Evolutionary conservation across 2,797 vertebrate genomes (phyloP), one percentile per base, ranked within the genome.

Genomic region (Coranthus polyacanthus): DNA sequence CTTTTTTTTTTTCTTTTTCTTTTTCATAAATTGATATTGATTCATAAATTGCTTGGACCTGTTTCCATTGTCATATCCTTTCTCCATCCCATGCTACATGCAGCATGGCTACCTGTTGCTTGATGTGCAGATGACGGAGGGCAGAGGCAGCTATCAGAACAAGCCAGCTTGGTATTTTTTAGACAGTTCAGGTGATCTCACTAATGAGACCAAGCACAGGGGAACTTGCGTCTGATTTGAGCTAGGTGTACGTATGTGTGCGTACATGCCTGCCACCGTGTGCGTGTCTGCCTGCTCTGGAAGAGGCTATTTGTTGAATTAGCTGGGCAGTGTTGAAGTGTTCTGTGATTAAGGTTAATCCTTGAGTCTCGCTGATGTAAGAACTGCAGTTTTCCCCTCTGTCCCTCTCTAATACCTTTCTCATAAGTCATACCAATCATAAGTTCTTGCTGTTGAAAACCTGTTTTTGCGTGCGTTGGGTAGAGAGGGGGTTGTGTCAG

Each of bases 261-360:
- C 21, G 59, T 46, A 47, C 34, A 53, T 5, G 55, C 15, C 49
- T n/a, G 61, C 20, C 51, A 46, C 26, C 50, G 42, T 37, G 39
- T 57, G 72, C 21, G 34, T 5, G 66, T 45, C 10, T 43, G 52
- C 62, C 9, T 44, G 45, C 56, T 37, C 42, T 49, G 59, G 57
- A 80, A 78, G 68, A 81, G 79, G 58, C 82, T 72, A 79, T 89
- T 89, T 89, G 86, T 81, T 75, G 85, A 90, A 90, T 91, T 88
- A 90, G 88, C 83, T 68, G 73, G 79, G 68, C 75, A 68, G 85
- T 76, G 87, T 82, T 88, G 88, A 90, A 88, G 87, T 88, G 85
- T 83, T 81, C 78, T 75, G 75, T 44, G 85, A 90, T 93, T 89
- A 86, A 78, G 69, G 79, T 83, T 89, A 90, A 92, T 91, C 90